These are phyloP conservation scores for Aurelia coerulea DNA, from an alignment of 30 jellyfish, hydroid and myxozoan species.

Conservation along the genomic window DNA sequence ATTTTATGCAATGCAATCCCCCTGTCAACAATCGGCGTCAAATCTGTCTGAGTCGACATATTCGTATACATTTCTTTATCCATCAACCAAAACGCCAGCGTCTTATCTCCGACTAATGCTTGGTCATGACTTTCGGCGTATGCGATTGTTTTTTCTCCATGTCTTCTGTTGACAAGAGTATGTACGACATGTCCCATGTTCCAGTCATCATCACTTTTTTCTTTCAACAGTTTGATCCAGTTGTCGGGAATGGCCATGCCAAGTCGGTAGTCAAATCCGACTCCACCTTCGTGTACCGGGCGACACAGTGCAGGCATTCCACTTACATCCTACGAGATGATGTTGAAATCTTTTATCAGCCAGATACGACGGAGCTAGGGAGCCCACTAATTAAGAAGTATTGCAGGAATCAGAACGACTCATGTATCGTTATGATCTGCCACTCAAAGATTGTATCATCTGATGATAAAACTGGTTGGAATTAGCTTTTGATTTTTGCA, in stretches of 20 bases:
- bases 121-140: conserved; percentile 99
- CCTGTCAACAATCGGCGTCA: conserved; percentile 77
- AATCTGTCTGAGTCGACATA: conserved; percentile 82
- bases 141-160: conserved; percentile 89
- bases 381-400: too few relatives aligned
- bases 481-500: too few relatives aligned
- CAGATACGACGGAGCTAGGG: too few relatives aligned
- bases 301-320: conserved; percentile 99
- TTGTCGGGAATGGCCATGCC: conserved; percentile 99
- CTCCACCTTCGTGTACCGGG: conserved; percentile 97
- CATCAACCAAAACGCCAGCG: conserved; percentile 99
- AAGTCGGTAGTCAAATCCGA: conserved; percentile 94
- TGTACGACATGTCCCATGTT: conserved; percentile 87
- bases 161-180: conserved; percentile 85
- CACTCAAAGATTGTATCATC: too few relatives aligned
- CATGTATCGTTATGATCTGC: too few relatives aligned
- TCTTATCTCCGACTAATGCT: conserved; percentile 99
- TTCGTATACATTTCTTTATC: conserved; percentile 97
- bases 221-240: conserved; percentile 94
- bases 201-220: conserved; percentile 89
- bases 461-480: too few relatives aligned
- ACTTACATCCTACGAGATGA: conserved; percentile 85
- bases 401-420: too few relatives aligned
- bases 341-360: too few relatives aligned
- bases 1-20: conserved; percentile 97